These are phyloP conservation scores for Cryptoblepharus egeriae DNA, from an alignment of 2,797 vertebrate species.

Conservation along the genomic window DNA sequence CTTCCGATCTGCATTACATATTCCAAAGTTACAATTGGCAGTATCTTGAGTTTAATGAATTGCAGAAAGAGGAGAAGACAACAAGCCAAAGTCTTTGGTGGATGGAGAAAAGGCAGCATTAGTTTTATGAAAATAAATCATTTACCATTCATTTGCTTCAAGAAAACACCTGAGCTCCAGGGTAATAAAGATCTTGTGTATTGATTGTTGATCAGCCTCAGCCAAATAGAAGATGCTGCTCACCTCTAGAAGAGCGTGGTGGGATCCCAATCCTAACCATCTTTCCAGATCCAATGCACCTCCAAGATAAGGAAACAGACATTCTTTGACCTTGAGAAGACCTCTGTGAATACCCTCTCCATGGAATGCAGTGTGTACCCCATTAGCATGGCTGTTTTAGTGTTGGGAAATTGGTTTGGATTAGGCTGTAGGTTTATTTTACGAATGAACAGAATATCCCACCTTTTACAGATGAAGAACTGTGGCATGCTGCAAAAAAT, in stretches of 20 bases:
- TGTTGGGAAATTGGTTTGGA: no score
- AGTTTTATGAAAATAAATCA: background rate
- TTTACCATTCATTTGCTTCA: background rate
- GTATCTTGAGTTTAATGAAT: constrained; percentile 17
- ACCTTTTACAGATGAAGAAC: background rate
- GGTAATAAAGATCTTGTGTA: no score
- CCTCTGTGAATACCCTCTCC: no score
- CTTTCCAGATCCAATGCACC: no score
- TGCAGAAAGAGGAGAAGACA: background rate
- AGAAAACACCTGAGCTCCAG: no score
- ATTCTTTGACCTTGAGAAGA: no score
- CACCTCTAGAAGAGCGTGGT: background rate
- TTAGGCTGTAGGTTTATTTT: background rate
- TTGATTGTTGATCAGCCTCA: background rate
- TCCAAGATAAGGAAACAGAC: no score
- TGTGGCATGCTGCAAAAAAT: background rate
- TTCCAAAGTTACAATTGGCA: constrained; percentile 20
- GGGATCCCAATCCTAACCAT: no score
- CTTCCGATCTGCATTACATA: constrained; percentile 7
- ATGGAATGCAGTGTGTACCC: no score
- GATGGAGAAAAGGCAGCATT: background rate
- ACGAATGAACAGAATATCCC: background rate
- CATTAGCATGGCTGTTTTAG: no score
- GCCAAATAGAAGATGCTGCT: background rate
- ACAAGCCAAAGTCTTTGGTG: background rate